Percentiles rank a stretch among this genome's conserved stretches.
phyloP scores from a whole-genome alignment of 2,888 invertebrate species.

The Tachina lurida region DNA sequence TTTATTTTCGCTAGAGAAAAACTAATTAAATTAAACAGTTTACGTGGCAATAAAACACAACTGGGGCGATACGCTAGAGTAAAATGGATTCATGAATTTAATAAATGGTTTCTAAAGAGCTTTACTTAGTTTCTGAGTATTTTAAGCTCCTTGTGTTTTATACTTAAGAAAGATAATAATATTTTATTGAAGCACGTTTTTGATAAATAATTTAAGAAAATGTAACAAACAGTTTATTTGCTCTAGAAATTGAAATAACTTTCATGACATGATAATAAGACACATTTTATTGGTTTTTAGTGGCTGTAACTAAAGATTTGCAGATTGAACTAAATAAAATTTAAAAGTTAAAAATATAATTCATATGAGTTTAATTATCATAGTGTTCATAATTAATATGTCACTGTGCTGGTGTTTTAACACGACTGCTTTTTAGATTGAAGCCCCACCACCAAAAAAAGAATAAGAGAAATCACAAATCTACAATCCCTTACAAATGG shows the following conservation, averaged over 20 bases:
- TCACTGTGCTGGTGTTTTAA: conserved; percentile 10
- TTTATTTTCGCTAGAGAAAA: conserved; percentile 54
- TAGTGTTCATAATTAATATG: conserved; percentile 76
- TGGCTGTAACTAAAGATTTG: conserved; percentile 10
- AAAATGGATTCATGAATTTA: not conserved
- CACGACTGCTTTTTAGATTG: not conserved
- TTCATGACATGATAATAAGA: not conserved
- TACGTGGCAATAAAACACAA: conserved; percentile 42
- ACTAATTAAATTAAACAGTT: conserved; percentile 59
- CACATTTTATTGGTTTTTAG: not conserved
- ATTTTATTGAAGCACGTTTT: not conserved
- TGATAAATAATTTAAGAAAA: not conserved
- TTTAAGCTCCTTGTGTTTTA: not conserved
- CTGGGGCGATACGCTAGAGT: conserved; percentile 52
- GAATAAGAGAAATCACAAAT: conserved; percentile 25
- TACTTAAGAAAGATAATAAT: not conserved
- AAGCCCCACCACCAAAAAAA: not conserved
- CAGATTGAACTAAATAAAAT: too few species aligned
- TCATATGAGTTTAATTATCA: conserved; percentile 77
- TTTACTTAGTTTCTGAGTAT: not conserved
- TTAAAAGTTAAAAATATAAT: not conserved
- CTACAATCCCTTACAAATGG: conserved; percentile 10
- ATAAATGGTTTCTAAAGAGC: not conserved
- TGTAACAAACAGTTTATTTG: not conserved
- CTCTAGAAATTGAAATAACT: not conserved